Percentiles rank a stretch among this genome's conserved stretches.
Conservation (phyloP, 2,888 invertebrate genomes). For the Disparrhopalites patrizii region DNA sequence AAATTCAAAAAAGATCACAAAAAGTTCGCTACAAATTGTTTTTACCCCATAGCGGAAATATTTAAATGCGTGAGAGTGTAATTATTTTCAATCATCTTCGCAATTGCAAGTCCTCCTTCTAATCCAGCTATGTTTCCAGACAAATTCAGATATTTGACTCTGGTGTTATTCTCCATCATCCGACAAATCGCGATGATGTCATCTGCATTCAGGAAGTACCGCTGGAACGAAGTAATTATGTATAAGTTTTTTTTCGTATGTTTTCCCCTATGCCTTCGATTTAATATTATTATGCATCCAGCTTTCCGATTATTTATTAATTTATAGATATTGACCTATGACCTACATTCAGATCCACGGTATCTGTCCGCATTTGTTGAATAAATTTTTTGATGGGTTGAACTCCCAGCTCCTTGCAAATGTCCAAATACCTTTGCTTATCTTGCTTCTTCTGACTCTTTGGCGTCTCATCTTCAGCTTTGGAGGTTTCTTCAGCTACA, state of each 20-base stretch:
- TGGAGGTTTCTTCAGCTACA: too few relatives aligned
- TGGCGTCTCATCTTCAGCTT: too few relatives aligned
- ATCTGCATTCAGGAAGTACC: slow-evolving; percentile 33
- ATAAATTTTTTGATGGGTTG: slow-evolving; percentile 48
- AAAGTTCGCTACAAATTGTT: background rate
- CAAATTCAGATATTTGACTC: slow-evolving; percentile 49
- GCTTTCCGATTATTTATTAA: too few relatives aligned
- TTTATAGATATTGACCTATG: background rate
- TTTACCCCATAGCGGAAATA: slow-evolving; percentile 38
- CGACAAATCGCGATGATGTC: slow-evolving; percentile 50
- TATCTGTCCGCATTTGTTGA: slow-evolving; percentile 16
- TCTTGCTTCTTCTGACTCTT: too few relatives aligned
- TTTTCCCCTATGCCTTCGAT: too few relatives aligned
- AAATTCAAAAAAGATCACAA: background rate
- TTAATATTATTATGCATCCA: too few relatives aligned
- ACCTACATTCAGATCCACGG: slow-evolving; percentile 35
- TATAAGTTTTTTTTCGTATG: too few relatives aligned
- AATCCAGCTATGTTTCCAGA: slow-evolving; percentile 37
- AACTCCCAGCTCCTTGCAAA: slow-evolving; percentile 52
- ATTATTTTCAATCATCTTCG: slow-evolving; percentile 39
- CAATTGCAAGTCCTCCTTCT: slow-evolving; percentile 39
- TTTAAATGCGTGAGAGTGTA: slow-evolving; percentile 31
- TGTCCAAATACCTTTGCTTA: slow-evolving; percentile 50
- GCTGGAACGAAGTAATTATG: slow-evolving; percentile 17
- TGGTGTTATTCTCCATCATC: slow-evolving; percentile 51